phyloP scores from a whole-genome alignment of 2,888 invertebrate species.

The Polylopha cassiicola region DNA sequence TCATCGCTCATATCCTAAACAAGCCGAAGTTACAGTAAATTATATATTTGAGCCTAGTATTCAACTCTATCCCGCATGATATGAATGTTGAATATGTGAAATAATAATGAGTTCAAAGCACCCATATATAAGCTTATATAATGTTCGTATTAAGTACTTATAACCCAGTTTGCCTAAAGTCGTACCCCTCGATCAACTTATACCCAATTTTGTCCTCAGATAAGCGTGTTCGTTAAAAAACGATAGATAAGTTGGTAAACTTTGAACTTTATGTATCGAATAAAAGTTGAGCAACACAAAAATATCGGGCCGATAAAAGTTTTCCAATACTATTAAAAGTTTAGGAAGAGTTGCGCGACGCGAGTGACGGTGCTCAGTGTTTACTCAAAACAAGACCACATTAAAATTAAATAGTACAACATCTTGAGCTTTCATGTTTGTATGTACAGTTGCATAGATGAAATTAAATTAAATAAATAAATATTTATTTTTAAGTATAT shows the following conservation, averaged over 20 bases:
- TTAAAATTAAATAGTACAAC: too few species aligned
- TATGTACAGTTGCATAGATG: too few species aligned
- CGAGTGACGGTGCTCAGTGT: slow-evolving; percentile 8
- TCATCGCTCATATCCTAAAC: too few species aligned
- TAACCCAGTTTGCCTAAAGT: neutral
- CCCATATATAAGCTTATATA: neutral
- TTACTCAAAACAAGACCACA: too few species aligned
- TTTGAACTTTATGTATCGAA: slow-evolving; percentile 28
- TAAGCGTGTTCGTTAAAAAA: slow-evolving; percentile 36
- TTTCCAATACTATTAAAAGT: slow-evolving; percentile 49
- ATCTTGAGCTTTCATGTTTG: too few species aligned
- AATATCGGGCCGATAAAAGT: slow-evolving; percentile 36
- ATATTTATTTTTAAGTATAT: too few species aligned
- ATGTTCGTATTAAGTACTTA: neutral
- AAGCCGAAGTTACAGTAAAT: too few species aligned
- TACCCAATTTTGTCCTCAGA: slow-evolving; percentile 8
- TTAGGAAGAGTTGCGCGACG: slow-evolving; percentile 23
- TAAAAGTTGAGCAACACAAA: slow-evolving; percentile 30
- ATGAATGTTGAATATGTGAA: too few species aligned
- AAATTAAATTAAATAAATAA: too few species aligned
- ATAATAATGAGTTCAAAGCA: too few species aligned
- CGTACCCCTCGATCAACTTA: slow-evolving; percentile 6
- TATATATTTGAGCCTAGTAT: too few species aligned
- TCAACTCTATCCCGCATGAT: too few species aligned
- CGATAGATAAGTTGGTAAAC: slow-evolving; percentile 44